These are phyloP conservation scores for pig (Sus scrofa) DNA, from an alignment of 2,113 vertebrate species.

Conservation along the genomic window DNA sequence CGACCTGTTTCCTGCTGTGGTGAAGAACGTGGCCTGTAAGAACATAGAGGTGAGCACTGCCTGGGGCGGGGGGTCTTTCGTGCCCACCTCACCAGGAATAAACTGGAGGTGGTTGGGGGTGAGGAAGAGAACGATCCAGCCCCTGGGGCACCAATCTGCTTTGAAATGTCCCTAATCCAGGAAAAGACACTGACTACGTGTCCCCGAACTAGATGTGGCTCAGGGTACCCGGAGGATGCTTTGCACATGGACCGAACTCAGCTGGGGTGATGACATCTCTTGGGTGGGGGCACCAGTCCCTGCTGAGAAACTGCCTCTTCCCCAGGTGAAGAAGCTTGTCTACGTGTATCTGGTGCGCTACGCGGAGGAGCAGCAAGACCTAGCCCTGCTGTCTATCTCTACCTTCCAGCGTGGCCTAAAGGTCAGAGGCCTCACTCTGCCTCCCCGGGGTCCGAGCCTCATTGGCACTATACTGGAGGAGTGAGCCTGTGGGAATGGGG, in stretches of 20 bases:
- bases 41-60: conserved; percentile 95
- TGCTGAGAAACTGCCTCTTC: not conserved
- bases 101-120: not conserved
- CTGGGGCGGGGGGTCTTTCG: accelerated
- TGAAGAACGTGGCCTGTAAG: conserved; percentile 99
- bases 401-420: conserved; percentile 98
- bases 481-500: accelerated
- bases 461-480: accelerated
- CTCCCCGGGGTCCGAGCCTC: not conserved
- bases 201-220: not conserved
- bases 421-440: conserved; percentile 84
- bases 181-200: not conserved
- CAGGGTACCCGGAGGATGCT: not conserved
- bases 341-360: conserved; percentile 99
- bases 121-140: not conserved
- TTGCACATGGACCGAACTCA: not conserved
- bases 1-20: conserved; percentile 98
- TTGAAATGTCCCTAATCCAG: not conserved
- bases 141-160: not conserved
- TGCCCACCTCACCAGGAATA: not conserved
- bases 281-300: accelerated
- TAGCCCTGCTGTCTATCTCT: conserved; percentile 98
- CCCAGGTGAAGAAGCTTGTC: conserved; percentile 96
- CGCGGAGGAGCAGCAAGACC: conserved; percentile 97
- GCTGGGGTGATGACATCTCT: not conserved